Conservation (phyloP, 2,888 invertebrate genomes). For the Papilio elwesi region DNA sequence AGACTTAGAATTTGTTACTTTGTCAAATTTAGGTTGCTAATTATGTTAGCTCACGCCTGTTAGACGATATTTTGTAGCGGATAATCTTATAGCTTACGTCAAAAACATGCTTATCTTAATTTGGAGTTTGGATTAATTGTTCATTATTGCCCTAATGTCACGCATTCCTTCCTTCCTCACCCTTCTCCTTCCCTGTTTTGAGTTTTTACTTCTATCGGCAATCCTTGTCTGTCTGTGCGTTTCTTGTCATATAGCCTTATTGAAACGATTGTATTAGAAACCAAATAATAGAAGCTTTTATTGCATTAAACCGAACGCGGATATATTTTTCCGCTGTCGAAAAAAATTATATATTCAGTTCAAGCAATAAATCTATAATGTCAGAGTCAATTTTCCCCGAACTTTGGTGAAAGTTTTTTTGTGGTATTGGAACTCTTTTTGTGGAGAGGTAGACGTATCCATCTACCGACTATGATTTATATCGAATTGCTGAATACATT, state of each 20-base stretch:
- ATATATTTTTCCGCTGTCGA: slow-evolving; percentile 32
- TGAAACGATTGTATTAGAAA: neutral
- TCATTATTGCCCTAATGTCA: no score
- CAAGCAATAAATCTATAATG: slow-evolving; percentile 53
- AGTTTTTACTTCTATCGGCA: no score
- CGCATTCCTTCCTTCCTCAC: no score
- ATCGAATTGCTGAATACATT: slow-evolving; percentile 4
- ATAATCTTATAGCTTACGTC: no score
- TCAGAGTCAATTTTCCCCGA: slow-evolving; percentile 50
- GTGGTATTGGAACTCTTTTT: slow-evolving; percentile 41
- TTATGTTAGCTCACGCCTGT: no score
- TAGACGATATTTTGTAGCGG: no score
- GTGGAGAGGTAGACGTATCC: slow-evolving; percentile 36
- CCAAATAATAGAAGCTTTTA: slow-evolving; percentile 6
- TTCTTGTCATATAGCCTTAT: neutral
- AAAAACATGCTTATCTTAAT: no score
- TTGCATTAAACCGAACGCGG: neutral
- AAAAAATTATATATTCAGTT: slow-evolving; percentile 46
- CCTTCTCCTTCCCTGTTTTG: no score
- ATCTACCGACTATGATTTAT: slow-evolving; percentile 34
- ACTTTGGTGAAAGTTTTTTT: slow-evolving; percentile 44
- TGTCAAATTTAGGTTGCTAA: neutral
- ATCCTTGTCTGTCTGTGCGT: no score
- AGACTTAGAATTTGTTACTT: neutral
- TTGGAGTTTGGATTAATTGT: no score